A percentile compares a stretch with the other conserved stretches of the same genome.
These are phyloP conservation scores for Drosophila yooni DNA, from an alignment of 2,888 invertebrate species.

Conservation along the genomic window DNA sequence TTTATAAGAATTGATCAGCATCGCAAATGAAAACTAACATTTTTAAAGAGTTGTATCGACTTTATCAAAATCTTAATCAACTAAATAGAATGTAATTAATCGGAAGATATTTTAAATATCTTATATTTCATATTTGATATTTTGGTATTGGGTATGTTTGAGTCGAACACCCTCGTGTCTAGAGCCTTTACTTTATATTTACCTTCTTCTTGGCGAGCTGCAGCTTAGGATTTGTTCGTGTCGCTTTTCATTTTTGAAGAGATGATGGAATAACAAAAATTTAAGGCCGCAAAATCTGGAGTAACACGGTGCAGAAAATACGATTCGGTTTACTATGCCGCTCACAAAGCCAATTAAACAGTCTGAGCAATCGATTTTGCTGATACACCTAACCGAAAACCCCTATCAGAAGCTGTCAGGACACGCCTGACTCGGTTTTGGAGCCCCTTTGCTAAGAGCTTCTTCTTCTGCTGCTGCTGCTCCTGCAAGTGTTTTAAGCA, in stretches of 20 bases:
- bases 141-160: background rate
- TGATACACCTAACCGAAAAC: conserved; percentile 3
- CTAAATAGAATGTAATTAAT: background rate
- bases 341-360: conserved; percentile 69
- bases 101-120: no score
- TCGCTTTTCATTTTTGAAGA: conserved; percentile 43
- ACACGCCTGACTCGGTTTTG: conserved; percentile 4
- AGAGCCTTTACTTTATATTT: conserved; percentile 4
- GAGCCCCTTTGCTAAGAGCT: conserved; percentile 28
- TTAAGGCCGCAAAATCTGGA: conserved; percentile 17
- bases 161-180: background rate
- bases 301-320: conserved; percentile 18
- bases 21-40: background rate
- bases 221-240: conserved; percentile 35
- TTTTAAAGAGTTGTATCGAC: background rate
- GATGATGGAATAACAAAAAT: conserved; percentile 42
- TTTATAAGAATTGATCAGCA: background rate
- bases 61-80: background rate
- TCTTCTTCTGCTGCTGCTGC: conserved; percentile 14
- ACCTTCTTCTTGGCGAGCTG: conserved; percentile 13
- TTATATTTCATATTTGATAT: no score
- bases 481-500: conserved; percentile 66
- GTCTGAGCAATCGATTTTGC: conserved; percentile 63
- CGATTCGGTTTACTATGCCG: conserved; percentile 11
- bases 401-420: conserved; percentile 22